phyloP scores from a whole-genome alignment of 1,140 invertebrate species.

The Drosophila kikkawai region DNA sequence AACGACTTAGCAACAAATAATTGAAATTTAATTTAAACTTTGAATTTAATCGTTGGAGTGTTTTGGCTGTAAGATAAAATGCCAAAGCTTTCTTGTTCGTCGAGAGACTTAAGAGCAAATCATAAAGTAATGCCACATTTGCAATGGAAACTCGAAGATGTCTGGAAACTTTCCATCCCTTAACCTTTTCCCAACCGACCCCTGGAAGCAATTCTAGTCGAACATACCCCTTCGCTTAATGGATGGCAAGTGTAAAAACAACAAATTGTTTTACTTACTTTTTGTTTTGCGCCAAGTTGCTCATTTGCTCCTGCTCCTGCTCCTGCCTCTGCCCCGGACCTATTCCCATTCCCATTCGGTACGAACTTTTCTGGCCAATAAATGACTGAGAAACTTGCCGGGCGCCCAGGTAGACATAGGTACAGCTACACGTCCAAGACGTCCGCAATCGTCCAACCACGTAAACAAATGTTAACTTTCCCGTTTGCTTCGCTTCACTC shows the following conservation, averaged over 20 bases:
- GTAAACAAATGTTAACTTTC: slow-evolving; percentile 84
- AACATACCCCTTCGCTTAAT: slow-evolving; percentile 35
- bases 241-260: slow-evolving; percentile 61
- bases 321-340: slow-evolving; percentile 2
- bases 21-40: background rate
- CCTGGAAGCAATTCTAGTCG: slow-evolving; percentile 14
- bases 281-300: slow-evolving; percentile 75
- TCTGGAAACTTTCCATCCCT: slow-evolving; percentile 20
- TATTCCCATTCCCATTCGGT: slow-evolving; percentile 32
- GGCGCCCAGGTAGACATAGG: slow-evolving; percentile 37
- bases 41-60: background rate
- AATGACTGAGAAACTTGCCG: slow-evolving; percentile 64
- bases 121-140: slow-evolving; percentile 1
- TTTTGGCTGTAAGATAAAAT: background rate
- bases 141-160: background rate
- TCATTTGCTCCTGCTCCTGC: slow-evolving; percentile 58
- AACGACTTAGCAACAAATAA: background rate
- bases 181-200: background rate
- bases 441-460: slow-evolving; percentile 65
- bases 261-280: slow-evolving; percentile 83
- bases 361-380: slow-evolving; percentile 74
- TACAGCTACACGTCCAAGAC: slow-evolving; percentile 52
- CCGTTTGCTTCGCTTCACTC: slow-evolving; percentile 67
- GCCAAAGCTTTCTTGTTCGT: background rate
- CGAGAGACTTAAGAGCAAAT: background rate